Evolutionary conservation across 2,113 vertebrate species (phyloP).

Genomic region (Ornithorhynchus anatinus): DNA sequence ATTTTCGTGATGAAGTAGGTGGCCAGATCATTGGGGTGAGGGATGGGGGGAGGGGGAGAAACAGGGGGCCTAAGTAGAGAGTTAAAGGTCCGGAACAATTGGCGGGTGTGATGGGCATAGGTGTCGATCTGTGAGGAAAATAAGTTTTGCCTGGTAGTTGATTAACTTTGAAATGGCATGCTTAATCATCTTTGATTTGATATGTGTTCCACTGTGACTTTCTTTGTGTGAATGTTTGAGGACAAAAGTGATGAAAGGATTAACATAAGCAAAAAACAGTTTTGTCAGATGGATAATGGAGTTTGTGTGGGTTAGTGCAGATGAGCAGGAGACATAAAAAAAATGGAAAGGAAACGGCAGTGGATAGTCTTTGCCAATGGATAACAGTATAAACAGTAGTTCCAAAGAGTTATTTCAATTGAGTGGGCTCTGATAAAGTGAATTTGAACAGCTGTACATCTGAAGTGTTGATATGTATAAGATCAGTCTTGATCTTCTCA

Average conservation of each 20-base stretch:
- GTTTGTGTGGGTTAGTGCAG: neutral
- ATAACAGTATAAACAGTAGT: constrained; percentile 17
- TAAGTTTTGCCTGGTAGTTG: neutral
- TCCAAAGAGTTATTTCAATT: constrained; percentile 6
- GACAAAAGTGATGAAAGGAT: neutral
- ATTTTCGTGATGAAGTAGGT: too few relatives aligned
- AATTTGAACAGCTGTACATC: constrained; percentile 21
- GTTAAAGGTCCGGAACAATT: too few relatives aligned
- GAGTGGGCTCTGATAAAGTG: constrained; percentile 2
- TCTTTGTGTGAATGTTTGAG: neutral
- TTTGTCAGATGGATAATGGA: constrained; percentile 18
- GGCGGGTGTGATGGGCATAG: too few relatives aligned
- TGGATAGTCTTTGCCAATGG: neutral
- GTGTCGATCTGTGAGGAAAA: too few relatives aligned
- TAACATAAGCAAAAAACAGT: neutral
- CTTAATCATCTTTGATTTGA: constrained; percentile 1
- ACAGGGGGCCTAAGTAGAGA: too few relatives aligned
- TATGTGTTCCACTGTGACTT: neutral
- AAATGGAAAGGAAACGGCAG: constrained; percentile 20
- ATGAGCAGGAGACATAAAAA: neutral
- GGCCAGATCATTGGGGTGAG: too few relatives aligned
- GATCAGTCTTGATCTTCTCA: constrained; percentile 5
- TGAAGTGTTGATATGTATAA: neutral
- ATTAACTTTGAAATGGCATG: neutral
- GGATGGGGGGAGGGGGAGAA: too few relatives aligned